phyloP scores from a whole-genome alignment of 2,888 invertebrate genomes.

The Dioctria rufipes region DNA sequence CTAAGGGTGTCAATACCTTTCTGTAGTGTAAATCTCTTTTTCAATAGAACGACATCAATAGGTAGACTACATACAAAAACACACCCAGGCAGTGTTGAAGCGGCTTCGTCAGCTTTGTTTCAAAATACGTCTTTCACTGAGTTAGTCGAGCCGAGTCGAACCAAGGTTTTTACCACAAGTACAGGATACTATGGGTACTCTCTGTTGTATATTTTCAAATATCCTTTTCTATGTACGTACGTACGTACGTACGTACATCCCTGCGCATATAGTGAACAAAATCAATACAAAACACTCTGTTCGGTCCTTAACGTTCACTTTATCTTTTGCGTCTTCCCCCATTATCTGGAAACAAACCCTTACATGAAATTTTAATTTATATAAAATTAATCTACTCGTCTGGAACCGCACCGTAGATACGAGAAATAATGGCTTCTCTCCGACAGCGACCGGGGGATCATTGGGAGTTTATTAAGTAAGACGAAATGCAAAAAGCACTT shows the following conservation, averaged over 20 bases:
- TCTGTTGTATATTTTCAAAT: conserved; percentile 5
- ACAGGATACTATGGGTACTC: neutral
- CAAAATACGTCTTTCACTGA: conserved; percentile 37
- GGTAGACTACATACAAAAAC: conserved; percentile 12
- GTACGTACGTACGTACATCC: neutral
- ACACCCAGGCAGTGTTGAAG: conserved; percentile 47
- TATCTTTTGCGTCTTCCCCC: conserved; percentile 56
- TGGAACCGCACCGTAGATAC: conserved; percentile 59
- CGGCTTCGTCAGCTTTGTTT: conserved; percentile 53
- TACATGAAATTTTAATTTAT: conserved; percentile 60
- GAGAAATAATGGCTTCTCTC: conserved; percentile 57
- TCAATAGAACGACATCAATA: conserved; percentile 24
- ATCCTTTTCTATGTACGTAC: conserved; percentile 6
- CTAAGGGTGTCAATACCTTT: conserved; percentile 22
- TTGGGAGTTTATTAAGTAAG: conserved; percentile 58
- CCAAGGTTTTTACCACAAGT: conserved; percentile 13
- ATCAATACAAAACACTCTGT: conserved; percentile 59
- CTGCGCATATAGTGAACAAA: conserved; percentile 33
- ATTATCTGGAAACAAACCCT: conserved; percentile 58
- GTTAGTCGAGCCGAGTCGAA: neutral
- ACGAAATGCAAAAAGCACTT: conserved; percentile 59
- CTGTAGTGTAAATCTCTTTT: conserved; percentile 36
- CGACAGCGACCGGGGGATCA: conserved; percentile 38
- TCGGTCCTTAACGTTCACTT: conserved; percentile 55
- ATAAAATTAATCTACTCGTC: conserved; percentile 60